These are phyloP conservation scores for Oryzias javanicus DNA, from an alignment of 2,113 vertebrate species.

Conservation along the genomic window DNA sequence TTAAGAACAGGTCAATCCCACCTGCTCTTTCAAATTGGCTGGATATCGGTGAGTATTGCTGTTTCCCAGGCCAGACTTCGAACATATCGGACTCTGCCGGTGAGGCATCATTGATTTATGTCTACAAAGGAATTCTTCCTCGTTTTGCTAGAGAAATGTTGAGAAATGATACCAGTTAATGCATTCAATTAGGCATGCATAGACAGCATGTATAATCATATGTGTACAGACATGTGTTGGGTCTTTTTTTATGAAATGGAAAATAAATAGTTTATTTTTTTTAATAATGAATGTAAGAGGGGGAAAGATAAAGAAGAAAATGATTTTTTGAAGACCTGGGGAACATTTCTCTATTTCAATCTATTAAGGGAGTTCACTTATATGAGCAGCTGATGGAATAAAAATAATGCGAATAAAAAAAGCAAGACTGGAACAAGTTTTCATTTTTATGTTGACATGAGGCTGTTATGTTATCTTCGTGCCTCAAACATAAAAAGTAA, in stretches of 20 bases:
- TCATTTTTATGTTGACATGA: slow-evolving; percentile 54
- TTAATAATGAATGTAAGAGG: too few relatives aligned
- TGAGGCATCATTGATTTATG: slow-evolving; percentile 18
- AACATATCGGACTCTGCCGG: slow-evolving; percentile 19
- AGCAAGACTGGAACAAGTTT: slow-evolving; percentile 27
- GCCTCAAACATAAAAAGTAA: slow-evolving; percentile 29
- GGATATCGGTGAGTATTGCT: background rate
- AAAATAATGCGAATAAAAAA: slow-evolving; percentile 42
- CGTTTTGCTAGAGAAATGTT: background rate
- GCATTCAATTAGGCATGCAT: slow-evolving; percentile 8
- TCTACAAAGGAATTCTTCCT: slow-evolving; percentile 5
- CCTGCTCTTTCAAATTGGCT: slow-evolving; percentile 35
- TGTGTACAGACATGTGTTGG: too few relatives aligned
- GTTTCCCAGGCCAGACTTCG: slow-evolving; percentile 36
- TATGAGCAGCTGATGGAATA: slow-evolving; percentile 49
- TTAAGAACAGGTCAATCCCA: slow-evolving; percentile 45
- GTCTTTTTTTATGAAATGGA: background rate
- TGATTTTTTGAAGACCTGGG: too few relatives aligned
- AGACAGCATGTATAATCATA: background rate
- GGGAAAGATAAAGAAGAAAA: too few relatives aligned
- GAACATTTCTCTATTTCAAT: too few relatives aligned
- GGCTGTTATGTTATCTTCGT: slow-evolving; percentile 52
- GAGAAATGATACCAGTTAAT: background rate
- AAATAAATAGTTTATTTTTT: background rate
- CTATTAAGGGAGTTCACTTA: slow-evolving; percentile 9